phyloP scores from a whole-genome alignment of 2,888 invertebrate genomes.

The Poecilobothrus nobilitatus region DNA sequence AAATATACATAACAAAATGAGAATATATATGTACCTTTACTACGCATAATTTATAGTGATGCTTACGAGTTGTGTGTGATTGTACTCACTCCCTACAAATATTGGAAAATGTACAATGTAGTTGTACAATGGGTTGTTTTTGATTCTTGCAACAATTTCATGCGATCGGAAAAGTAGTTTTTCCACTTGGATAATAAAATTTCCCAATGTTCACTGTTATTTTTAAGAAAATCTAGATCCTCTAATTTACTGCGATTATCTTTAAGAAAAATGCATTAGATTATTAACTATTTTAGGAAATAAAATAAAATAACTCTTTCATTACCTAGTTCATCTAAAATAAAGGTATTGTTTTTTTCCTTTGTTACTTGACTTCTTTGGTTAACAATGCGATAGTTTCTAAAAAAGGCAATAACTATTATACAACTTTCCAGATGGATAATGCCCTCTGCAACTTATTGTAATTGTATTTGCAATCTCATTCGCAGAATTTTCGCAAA shows the following conservation, averaged over 20 bases:
- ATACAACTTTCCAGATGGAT: conserved; percentile 12
- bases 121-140: conserved; percentile 11
- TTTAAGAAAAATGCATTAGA: neutral
- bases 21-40: neutral
- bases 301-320: too few relatives aligned
- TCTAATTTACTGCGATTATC: neutral
- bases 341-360: conserved; percentile 13
- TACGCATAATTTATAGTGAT: too few relatives aligned
- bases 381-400: too few relatives aligned
- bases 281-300: neutral
- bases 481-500: conserved; percentile 5
- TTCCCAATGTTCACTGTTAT: conserved; percentile 8
- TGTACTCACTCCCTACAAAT: neutral
- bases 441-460: too few relatives aligned
- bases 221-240: conserved; percentile 11
- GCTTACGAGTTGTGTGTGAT: conserved; percentile 12
- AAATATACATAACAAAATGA: neutral
- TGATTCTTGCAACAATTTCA: conserved; percentile 1
- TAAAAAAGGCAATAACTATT: conserved; percentile 7
- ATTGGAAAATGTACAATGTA: conserved; percentile 10
- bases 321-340: too few relatives aligned
- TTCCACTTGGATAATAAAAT: conserved; percentile 1
- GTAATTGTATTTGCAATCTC: conserved; percentile 10
- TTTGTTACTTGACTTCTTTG: too few relatives aligned
- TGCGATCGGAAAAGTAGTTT: neutral